Base-by-base conservation (phyloP, 2,888 invertebrate genomes). In the Theodoxus fluviatilis region DNA sequence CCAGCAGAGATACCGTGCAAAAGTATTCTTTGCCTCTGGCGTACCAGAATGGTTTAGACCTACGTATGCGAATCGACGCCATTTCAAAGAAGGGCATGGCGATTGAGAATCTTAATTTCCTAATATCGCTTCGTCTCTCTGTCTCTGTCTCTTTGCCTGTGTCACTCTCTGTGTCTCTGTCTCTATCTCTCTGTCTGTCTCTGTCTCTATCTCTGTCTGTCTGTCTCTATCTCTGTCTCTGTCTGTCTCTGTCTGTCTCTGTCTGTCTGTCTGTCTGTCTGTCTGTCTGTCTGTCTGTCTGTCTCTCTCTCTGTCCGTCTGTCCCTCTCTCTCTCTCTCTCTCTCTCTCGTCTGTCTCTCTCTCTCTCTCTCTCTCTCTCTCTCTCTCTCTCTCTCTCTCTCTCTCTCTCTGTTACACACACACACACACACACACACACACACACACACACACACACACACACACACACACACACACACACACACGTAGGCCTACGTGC, bases 401-500 rank as follows among this genome's bases (percentile, higher is more conserved):
- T 31, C 25, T 31, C 57, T 9, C 57, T 31, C 22, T 31, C 55
- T 7, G 12, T 31, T 33, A 57, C 47, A 67, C 25, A 67, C 52
- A 22, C 49, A 57, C 31, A 28, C 31, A 59, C 43, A 12, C 40
- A 33, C 43, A 43, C 47, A 40, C 52, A 40, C 35, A 33, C 7
- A 22, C 47, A 25, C 37, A 28, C 18, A 67, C 37, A 57, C 25
- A 57, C 49, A 67, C 52, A 57, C 37, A 33, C 49, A 66, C 52
- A 67, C 57, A 71, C 28, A 66, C 52, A 59, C 55, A 72, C 40
- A 66, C 52, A 71, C 59, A 52, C 64, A 33, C 35, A 71, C 74
- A 28, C 68, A 33, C 31, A 9, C 31, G 2, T 18, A 57, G 15
- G 2, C 57, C 31, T 18, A 28, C 57, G n/a, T 33, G 18, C 57